Evolutionary conservation across 2,113 vertebrate species (phyloP), one percentile per base, ranked within the genome.

Genomic region (Stercorarius parasiticus): DNA sequence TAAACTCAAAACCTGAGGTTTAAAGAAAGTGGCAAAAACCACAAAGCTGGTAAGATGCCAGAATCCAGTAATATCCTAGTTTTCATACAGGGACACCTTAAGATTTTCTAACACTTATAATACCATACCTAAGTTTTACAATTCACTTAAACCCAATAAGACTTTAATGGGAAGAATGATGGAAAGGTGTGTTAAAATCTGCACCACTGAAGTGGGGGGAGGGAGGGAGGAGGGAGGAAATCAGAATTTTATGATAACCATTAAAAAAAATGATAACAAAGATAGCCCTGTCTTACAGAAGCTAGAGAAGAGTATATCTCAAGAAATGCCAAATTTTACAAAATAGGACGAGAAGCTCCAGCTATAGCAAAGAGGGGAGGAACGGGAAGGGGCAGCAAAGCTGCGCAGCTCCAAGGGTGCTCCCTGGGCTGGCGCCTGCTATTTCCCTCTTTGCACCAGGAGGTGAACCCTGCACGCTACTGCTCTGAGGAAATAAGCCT

Each of bases 341-440:
- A 34, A 86, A 56, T 0, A 22, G 14, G 13, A 64, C 0, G 1
- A 77, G 71, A 6, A 43, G 5, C 34, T 65, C 20, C 5, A 2
- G 10, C 56, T n/a, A 5, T 1, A n/a, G 45, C 18, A 34, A 36
- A 49, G 29, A 36, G 65, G 30, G 26, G 10, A 59, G 26, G 26
- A 19, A 19, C 10, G 14, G 47, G 40, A 72, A 72, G 30, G 36
- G 30, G 6, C 32, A 67, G 55, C 3, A 3, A 76, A 90, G 45
- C 38, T 7, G 30, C 7, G 3, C 30, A 23, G 22, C 14, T 50
- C 34, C 36, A 25, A 4, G 0, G 1, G 12, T 6, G 18, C 23
- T 69, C 34, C 5, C 30, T 38, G 22, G 14, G 22, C 59, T 38
- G 36, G 12, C 5, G 1, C 7, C 11, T 50, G 14, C 22, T 34